Evolutionary conservation across 2,113 vertebrate genomes (phyloP).

Genomic region (Myotis davidii): DNA sequence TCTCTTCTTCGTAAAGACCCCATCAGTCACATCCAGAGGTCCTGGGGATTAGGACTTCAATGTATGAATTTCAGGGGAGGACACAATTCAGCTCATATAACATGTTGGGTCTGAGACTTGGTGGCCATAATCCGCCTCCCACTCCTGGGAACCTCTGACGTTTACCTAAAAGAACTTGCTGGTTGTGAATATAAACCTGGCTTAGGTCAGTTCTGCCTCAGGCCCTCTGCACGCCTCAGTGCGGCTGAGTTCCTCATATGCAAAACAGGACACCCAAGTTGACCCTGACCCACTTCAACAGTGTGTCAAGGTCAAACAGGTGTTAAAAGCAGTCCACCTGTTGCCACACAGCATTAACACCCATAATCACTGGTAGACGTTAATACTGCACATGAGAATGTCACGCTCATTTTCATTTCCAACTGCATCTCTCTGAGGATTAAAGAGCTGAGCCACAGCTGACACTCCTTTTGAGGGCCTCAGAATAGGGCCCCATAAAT

Average conservation of each 20-base stretch:
- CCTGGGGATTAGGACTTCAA: background rate
- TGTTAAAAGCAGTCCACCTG: background rate
- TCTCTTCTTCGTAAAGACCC: background rate
- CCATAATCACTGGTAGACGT: background rate
- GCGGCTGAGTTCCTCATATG: background rate
- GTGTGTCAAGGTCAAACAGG: background rate
- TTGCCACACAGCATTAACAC: background rate
- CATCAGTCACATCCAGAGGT: background rate
- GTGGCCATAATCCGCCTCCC: background rate
- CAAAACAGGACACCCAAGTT: background rate
- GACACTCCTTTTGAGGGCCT: slow-evolving; percentile 46
- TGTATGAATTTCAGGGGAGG: background rate
- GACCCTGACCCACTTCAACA: background rate
- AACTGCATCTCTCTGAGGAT: background rate
- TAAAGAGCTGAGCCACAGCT: slow-evolving; percentile 43
- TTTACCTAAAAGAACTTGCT: background rate
- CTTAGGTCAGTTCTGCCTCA: background rate
- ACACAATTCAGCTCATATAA: background rate
- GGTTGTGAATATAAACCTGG: background rate
- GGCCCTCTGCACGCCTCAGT: background rate
- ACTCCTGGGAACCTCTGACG: background rate
- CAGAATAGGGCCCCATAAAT: slow-evolving; percentile 47
- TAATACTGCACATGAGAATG: background rate
- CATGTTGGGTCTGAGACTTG: background rate
- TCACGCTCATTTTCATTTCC: background rate